Conservation (phyloP, 1,140 invertebrate species). For the Leptoteleia sp. region DNA sequence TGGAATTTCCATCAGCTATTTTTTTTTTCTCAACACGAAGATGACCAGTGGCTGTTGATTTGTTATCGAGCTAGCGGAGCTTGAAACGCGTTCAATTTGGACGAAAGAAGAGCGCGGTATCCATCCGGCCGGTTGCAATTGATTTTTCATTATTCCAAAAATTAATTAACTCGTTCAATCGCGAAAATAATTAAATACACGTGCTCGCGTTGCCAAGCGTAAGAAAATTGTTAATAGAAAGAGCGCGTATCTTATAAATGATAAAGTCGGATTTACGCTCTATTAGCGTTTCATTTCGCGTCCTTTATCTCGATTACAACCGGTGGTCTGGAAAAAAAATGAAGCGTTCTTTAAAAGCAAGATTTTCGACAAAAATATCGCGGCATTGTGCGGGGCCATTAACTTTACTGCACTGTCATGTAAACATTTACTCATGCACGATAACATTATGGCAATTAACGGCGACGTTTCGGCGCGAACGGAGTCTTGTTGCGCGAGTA, state of each 20-base stretch:
- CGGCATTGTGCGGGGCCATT: slow-evolving; percentile 16
- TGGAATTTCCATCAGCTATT: not conserved
- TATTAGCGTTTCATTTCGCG: slow-evolving; percentile 19
- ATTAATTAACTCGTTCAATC: slow-evolving; percentile 30
- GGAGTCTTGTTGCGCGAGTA: slow-evolving; percentile 3
- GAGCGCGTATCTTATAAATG: slow-evolving; percentile 3
- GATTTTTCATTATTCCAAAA: slow-evolving; percentile 7
- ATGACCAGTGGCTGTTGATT: not conserved
- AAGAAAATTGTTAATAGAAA: not conserved
- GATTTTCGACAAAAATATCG: slow-evolving; percentile 13
- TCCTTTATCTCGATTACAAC: slow-evolving; percentile 17
- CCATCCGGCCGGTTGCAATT: slow-evolving; percentile 14
- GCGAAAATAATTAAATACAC: slow-evolving; percentile 12
- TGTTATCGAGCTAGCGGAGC: slow-evolving; percentile 6
- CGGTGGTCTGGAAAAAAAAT: not conserved
- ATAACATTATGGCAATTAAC: slow-evolving; percentile 25
- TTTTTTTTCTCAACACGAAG: not conserved
- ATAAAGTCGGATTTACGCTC: slow-evolving; percentile 7
- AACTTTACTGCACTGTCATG: slow-evolving; percentile 15
- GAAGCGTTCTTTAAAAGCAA: slow-evolving; percentile 17
- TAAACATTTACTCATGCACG: slow-evolving; percentile 23
- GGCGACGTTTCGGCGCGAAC: slow-evolving; percentile 2
- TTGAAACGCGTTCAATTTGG: not conserved
- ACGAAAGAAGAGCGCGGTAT: not conserved
- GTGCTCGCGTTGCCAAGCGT: not conserved